These are phyloP conservation scores for Heterodera schachtii DNA, from an alignment of 1,140 invertebrate genomes.

Conservation along the genomic window DNA sequence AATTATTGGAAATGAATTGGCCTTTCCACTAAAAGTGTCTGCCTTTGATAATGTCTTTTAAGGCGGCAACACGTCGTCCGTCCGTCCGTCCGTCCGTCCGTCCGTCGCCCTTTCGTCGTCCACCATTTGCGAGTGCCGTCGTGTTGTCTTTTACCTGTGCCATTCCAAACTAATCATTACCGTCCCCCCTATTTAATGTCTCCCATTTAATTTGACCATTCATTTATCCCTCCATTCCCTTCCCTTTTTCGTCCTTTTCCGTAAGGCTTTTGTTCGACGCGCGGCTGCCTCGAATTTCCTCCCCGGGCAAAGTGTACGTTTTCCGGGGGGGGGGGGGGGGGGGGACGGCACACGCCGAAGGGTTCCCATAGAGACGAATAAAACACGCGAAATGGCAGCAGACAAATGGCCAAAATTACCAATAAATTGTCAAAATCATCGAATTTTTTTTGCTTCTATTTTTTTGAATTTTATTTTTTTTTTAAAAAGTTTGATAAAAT, in stretches of 20 bases:
- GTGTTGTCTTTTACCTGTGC: not conserved
- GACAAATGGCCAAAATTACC: not conserved
- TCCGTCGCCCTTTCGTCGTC: not conserved
- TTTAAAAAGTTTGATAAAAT: too few species aligned
- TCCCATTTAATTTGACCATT: not conserved
- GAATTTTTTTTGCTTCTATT: not conserved
- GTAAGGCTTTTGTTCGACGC: not conserved
- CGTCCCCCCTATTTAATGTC: not conserved
- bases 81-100: too few species aligned
- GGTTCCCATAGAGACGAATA: not conserved
- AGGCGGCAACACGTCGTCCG: not conserved
- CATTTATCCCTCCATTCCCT: not conserved
- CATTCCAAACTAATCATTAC: not conserved
- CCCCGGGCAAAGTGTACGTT: not conserved
- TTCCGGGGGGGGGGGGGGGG: not conserved
- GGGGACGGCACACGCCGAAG: not conserved
- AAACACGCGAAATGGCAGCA: not conserved
- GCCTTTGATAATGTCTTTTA: too few species aligned
- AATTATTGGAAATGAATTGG: too few species aligned
- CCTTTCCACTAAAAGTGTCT: too few species aligned
- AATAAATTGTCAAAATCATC: not conserved
- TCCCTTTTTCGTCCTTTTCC: not conserved
- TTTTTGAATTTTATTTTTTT: not conserved
- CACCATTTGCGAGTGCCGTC: not conserved
- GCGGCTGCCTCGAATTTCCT: not conserved